A percentile compares a stretch with the other conserved stretches of the same genome.
phyloP scores from a whole-genome alignment of 2,113 vertebrate species.

The Gopherus evgoodei region DNA sequence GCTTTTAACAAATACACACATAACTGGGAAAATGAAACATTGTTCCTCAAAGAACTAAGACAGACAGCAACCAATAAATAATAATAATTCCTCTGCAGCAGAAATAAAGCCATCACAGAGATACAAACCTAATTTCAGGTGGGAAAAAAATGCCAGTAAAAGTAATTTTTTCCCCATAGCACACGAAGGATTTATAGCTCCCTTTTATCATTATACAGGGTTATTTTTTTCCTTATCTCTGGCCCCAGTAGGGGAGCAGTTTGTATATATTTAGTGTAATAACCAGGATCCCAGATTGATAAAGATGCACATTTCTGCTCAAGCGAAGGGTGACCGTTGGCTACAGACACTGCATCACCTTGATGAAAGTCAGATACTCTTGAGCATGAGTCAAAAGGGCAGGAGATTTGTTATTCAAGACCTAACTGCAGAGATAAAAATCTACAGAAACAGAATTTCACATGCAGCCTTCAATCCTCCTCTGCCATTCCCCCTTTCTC shows the following conservation, averaged over 20 bases:
- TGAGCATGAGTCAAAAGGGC: neutral
- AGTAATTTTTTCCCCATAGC: neutral
- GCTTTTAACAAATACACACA: neutral
- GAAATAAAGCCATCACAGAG: neutral
- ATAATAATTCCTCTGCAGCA: neutral
- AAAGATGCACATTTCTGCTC: neutral
- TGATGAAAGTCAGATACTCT: neutral
- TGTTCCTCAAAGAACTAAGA: no score
- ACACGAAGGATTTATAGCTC: neutral
- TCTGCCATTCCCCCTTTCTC: neutral
- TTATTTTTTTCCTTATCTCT: neutral
- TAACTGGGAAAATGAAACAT: neutral
- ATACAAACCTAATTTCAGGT: neutral
- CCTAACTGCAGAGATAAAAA: neutral
- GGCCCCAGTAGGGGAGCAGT: neutral
- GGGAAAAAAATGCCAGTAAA: neutral
- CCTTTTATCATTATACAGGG: neutral
- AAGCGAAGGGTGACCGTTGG: neutral
- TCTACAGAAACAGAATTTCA: neutral
- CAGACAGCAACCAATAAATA: neutral
- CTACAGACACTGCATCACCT: neutral
- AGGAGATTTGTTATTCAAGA: neutral
- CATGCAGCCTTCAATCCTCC: neutral
- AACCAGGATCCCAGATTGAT: neutral
- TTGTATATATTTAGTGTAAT: slow-evolving; percentile 7